Conservation (phyloP, 1,140 invertebrate species). For the Pseudomyrmex pallidus region DNA sequence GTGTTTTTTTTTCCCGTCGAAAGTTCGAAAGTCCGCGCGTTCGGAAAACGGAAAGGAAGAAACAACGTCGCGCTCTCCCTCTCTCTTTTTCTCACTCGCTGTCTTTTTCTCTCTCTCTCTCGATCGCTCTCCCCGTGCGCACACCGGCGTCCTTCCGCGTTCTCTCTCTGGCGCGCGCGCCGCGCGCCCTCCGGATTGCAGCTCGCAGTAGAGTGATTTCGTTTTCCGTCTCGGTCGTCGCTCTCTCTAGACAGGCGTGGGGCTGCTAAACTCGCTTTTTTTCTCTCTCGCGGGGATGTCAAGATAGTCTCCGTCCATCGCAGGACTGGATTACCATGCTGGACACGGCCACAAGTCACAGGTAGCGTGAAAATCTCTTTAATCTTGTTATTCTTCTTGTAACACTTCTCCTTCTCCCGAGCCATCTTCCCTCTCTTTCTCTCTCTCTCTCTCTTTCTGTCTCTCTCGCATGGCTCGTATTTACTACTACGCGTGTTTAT, state of each 20-base stretch:
- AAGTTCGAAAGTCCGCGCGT: background rate
- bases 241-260: background rate
- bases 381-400: no score
- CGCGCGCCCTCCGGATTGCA: background rate
- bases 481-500: constrained; percentile 27
- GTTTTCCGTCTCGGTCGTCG: background rate
- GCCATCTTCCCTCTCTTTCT: constrained; percentile 8
- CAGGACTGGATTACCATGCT: constrained; percentile 80
- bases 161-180: constrained; percentile 11
- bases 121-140: constrained; percentile 60
- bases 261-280: no score
- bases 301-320: constrained; percentile 66
- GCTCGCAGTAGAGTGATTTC: constrained; percentile 19
- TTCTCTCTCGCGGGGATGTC: constrained; percentile 58
- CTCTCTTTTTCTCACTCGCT: background rate
- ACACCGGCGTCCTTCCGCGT: constrained; percentile 66
- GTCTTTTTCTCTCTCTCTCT: background rate
- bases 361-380: constrained; percentile 67
- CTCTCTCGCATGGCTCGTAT: constrained; percentile 5
- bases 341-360: constrained; percentile 78
- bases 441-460: constrained; percentile 23
- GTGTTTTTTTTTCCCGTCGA: background rate
- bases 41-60: constrained; percentile 7
- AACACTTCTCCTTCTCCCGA: constrained; percentile 14
- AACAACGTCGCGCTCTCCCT: background rate